These are phyloP conservation scores for Microctenopoma stevenorrisi DNA, from an alignment of 2,797 vertebrate species.

Conservation along the genomic window DNA sequence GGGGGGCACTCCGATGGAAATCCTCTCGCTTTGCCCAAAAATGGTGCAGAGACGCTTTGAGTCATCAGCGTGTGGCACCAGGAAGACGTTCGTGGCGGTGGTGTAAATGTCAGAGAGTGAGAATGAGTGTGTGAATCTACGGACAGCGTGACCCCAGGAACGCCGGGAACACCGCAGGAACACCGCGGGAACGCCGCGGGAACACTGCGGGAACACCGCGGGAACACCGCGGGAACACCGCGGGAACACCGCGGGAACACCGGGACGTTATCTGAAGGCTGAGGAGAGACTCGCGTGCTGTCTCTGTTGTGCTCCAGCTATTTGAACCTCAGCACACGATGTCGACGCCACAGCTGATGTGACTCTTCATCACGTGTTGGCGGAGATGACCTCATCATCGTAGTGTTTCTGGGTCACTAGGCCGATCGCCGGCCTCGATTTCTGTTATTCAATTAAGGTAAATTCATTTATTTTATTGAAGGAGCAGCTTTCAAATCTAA, in stretches of 20 bases:
- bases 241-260: too few species aligned
- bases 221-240: too few species aligned
- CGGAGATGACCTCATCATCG: conserved; percentile 76
- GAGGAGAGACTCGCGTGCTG: too few species aligned
- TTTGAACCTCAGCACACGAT: conserved; percentile 7
- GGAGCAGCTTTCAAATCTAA: conserved; percentile 74
- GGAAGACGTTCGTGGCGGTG: not conserved
- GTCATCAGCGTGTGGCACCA: not conserved
- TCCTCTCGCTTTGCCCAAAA: conserved; percentile 21
- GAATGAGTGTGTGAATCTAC: conserved; percentile 19
- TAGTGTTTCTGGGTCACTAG: conserved; percentile 82
- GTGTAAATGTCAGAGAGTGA: not conserved
- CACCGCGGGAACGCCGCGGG: not conserved
- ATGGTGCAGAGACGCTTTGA: conserved; percentile 36
- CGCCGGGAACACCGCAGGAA: too few species aligned
- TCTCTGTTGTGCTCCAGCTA: not conserved
- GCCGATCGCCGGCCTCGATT: conserved; percentile 63
- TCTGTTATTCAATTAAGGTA: conserved; percentile 78
- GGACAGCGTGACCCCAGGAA: conserved; percentile 27
- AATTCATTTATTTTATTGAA: conserved; percentile 79
- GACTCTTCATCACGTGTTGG: conserved; percentile 40
- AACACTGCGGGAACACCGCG: too few species aligned
- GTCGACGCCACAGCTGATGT: conserved; percentile 8
- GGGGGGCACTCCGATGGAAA: not conserved
- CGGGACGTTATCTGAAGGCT: too few species aligned